Evolutionary conservation across 2,888 invertebrate genomes (phyloP), one percentile per base, ranked within the genome.

Genomic region (Conistra vaccinii): DNA sequence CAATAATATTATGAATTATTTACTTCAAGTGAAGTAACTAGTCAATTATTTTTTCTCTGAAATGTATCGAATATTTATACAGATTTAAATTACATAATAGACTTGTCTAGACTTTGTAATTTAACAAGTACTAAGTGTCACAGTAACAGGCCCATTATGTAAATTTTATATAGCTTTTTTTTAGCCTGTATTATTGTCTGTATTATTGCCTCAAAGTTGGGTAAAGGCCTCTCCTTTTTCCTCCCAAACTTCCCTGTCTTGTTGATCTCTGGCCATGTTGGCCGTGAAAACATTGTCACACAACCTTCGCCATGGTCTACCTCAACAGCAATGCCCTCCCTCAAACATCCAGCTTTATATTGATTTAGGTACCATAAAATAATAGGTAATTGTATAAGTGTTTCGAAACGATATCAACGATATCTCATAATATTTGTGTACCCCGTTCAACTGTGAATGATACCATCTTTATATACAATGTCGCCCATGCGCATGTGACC

Each of bases 1-100:
- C 12, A 42, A 60, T 26, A 62, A 48, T 58, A 32, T 48, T 45
- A n/a, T 17, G 42, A 10, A 80, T 60, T 32, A 32, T 73, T 63
- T 60, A 53, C 29, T 39, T 39, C 2, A 58, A 42, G 32, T 53
- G 32, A n/a, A 42, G 10, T n/a, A 53, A n/a, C 67, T 35, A 61
- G 20, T 42, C 14, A 67, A 45, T n/a, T 23, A 20, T 67, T 57
- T 35, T 35, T 53, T 61, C n/a, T 26, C 6, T 5, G 10, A n/a
- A 57, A 48, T 20, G 1, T 39, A 14, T 55, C 1, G 14, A 55
- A 55, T 61, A 53, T 23, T 51, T 60, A 20, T 42, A 42, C 1
- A 39, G 20, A 9, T 20, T 32, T n/a, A 60, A 20, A 60, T 3
- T 71, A 29, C 6, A 6, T 55, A 55, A 26, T 45, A 12, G 10